phyloP scores from a whole-genome alignment of 2,888 invertebrate species.

The Trissolcus brochymenae region DNA sequence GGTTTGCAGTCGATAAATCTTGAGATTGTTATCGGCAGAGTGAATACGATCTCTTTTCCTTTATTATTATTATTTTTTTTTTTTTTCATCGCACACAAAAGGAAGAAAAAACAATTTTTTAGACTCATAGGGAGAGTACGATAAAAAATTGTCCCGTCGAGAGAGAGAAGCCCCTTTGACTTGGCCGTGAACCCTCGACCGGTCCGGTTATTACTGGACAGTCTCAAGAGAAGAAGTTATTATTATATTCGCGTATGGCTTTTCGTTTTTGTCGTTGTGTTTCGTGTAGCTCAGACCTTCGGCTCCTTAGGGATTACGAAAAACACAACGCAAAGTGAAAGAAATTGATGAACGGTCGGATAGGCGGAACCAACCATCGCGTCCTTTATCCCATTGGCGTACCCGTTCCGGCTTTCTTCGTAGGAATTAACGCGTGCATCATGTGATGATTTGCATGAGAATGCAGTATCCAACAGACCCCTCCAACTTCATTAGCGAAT shows the following conservation, averaged over 20 bases:
- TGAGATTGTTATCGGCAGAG: conserved; percentile 16
- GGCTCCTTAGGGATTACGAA: conserved; percentile 5
- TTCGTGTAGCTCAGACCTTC: conserved; percentile 16
- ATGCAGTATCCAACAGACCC: conserved; percentile 11
- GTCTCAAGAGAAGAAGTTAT: conserved; percentile 69
- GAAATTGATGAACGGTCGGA: conserved; percentile 1
- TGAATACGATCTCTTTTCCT: conserved; percentile 5
- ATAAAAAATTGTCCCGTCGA: conserved; percentile 36
- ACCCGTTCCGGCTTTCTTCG: neutral
- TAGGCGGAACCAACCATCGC: neutral
- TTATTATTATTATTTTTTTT: too few relatives aligned
- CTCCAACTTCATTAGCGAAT: conserved; percentile 36
- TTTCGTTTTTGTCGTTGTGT: conserved; percentile 49
- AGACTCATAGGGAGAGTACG: conserved; percentile 60
- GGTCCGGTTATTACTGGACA: conserved; percentile 68
- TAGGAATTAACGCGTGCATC: conserved; percentile 39
- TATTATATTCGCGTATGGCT: conserved; percentile 66
- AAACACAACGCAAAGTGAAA: conserved; percentile 3
- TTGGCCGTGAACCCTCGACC: conserved; percentile 59
- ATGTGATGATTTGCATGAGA: conserved; percentile 40
- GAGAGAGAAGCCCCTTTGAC: conserved; percentile 59
- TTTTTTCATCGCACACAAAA: neutral
- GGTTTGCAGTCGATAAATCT: conserved; percentile 23
- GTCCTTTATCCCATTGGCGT: neutral
- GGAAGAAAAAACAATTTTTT: conserved; percentile 2